Evolutionary conservation across 2,888 invertebrate species (phyloP), one percentile per base, ranked within the genome.

Genomic region (Morpho deidamia): DNA sequence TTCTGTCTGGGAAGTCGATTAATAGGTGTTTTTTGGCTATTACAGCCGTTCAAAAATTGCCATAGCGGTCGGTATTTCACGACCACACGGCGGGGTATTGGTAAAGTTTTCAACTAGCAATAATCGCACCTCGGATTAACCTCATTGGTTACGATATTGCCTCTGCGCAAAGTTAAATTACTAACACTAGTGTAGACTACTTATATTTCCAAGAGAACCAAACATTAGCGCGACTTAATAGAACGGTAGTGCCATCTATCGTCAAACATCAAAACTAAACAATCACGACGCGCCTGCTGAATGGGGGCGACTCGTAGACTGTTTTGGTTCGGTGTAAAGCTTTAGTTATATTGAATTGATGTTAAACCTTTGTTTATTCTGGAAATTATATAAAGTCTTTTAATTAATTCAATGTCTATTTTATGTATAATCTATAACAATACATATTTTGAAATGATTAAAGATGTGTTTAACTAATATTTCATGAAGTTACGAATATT

Each of bases 21-120:
- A 5, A 23, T 2, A 5, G 23, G 5, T 1, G 10, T 12, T 62
- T 61, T 63, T 70, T 54, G 90, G 90, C 91, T 87, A 81, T 80
- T 72, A 81, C 88, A 83, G 92, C 92, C 93, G 91, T 92, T 81
- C 94, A 95, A 95, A 95, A 95, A 95, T 95, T 95, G 95, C 94
- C 94, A 91, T 92, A 91, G 94, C 91, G 94, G 93, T 93, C 94
- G 93, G 91, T 94, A 92, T 95, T 95, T 93, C 95, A 95, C 94
- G 93, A 92, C 94, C 93, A 91, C 94, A 91, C 88, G 94, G 94
- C 94, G 94, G 94, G 95, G 94, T 95, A 95, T 95, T 95, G 95
- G 95, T 94, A 94, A 94, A 95, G 95, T 95, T 95, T 95, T 95
- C 95, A 95, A 95, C 94, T 95, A 95, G 95, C 95, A 95, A 95